phyloP scores from a whole-genome alignment of 2,113 vertebrate species.

The Maccullochella peelii region DNA sequence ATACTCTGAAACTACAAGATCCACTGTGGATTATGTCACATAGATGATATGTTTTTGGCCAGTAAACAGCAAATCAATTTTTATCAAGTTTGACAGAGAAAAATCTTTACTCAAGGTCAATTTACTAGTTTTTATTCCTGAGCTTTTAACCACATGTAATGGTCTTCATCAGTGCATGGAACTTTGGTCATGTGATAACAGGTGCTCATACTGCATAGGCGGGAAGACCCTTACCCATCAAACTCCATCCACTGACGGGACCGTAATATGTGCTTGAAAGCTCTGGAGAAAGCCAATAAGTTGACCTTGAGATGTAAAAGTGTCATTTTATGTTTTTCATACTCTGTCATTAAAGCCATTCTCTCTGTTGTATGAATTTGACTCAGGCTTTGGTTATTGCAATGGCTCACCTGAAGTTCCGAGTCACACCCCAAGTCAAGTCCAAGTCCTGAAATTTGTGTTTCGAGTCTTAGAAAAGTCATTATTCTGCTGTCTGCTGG shows the following conservation, averaged over 20 bases:
- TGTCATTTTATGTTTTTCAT: too few relatives aligned
- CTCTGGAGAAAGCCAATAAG: too few relatives aligned
- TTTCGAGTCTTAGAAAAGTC: too few relatives aligned
- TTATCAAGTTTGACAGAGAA: constrained; percentile 1
- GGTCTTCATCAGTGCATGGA: neutral
- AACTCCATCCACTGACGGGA: too few relatives aligned
- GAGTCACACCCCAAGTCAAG: neutral
- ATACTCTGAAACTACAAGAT: constrained; percentile 22
- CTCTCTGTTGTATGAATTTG: too few relatives aligned
- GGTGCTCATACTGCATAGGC: neutral
- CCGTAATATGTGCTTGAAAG: too few relatives aligned
- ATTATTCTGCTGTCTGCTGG: too few relatives aligned
- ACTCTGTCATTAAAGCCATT: too few relatives aligned
- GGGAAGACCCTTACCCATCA: too few relatives aligned
- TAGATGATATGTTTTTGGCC: constrained; percentile 7
- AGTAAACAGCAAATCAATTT: neutral
- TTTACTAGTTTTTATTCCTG: neutral
- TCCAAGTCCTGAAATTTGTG: neutral
- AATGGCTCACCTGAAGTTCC: neutral
- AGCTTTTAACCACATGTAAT: neutral
- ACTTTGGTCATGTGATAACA: neutral
- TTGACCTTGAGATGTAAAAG: too few relatives aligned
- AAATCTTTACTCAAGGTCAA: neutral
- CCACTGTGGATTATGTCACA: constrained; percentile 3
- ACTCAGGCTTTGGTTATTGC: too few relatives aligned